phyloP scores from a whole-genome alignment of 2,888 invertebrate species.

The Eledone cirrhosa region DNA sequence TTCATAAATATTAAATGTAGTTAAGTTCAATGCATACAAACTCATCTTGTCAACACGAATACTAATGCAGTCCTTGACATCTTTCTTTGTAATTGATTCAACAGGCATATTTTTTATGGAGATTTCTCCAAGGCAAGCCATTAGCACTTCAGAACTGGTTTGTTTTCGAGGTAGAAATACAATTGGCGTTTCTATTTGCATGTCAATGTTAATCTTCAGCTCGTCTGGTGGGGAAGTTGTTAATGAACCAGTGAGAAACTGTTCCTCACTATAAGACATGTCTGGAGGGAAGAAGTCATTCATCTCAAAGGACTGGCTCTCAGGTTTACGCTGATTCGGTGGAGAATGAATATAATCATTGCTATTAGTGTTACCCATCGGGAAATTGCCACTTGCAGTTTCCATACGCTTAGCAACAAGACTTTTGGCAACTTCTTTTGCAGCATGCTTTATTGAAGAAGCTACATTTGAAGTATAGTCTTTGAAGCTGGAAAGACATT shows the following conservation, averaged over 20 bases:
- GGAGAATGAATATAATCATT: constrained; percentile 30
- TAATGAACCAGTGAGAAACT: not conserved
- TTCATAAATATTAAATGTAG: constrained; percentile 42
- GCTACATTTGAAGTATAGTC: constrained; percentile 87
- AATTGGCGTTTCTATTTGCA: constrained; percentile 89
- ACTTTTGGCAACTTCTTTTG: constrained; percentile 92
- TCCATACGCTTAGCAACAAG: constrained; percentile 68
- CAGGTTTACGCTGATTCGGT: constrained; percentile 25
- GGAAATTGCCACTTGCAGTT: constrained; percentile 27
- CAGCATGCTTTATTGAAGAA: constrained; percentile 85
- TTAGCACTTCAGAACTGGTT: constrained; percentile 83
- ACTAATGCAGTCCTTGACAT: constrained; percentile 43
- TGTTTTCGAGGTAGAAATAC: constrained; percentile 84
- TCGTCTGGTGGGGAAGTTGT: constrained; percentile 29
- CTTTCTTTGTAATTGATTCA: constrained; percentile 16
- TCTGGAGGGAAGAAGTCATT: constrained; percentile 26
- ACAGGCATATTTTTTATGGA: constrained; percentile 65
- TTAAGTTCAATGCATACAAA: constrained; percentile 80
- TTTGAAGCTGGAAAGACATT: constrained; percentile 89
- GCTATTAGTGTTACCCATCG: not conserved
- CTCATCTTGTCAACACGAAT: constrained; percentile 88
- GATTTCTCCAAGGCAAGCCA: constrained; percentile 92
- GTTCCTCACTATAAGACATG: not conserved
- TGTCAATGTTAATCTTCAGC: constrained; percentile 70
- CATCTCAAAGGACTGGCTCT: constrained; percentile 25